Percentiles rank a stretch among this genome's conserved stretches.
These are phyloP conservation scores for Aproaerema taeniolella DNA, from an alignment of 2,888 invertebrate genomes.

Conservation along the genomic window DNA sequence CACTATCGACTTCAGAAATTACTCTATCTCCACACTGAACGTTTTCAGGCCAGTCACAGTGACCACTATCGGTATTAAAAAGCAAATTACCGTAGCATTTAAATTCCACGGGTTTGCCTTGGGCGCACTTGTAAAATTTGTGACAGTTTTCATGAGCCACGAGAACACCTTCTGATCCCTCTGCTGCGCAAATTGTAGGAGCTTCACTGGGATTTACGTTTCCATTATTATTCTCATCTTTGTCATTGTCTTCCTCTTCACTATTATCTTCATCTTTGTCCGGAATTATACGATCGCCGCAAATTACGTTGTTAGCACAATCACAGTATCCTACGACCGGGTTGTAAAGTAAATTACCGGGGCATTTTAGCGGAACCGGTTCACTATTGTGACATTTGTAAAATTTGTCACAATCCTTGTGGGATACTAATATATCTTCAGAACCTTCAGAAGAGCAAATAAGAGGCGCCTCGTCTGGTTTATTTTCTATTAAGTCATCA, in stretches of 20 bases:
- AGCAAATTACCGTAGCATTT: slow-evolving; percentile 28
- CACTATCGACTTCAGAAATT: slow-evolving; percentile 3
- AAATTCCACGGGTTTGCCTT: slow-evolving; percentile 27
- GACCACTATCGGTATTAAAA: slow-evolving; percentile 29
- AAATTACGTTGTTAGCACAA: slow-evolving; percentile 30
- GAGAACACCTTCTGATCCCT: slow-evolving; percentile 30
- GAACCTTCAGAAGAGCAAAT: slow-evolving; percentile 25
- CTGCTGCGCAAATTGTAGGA: slow-evolving; percentile 28
- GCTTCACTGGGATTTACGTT: slow-evolving; percentile 29
- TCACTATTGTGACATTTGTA: slow-evolving; percentile 30
- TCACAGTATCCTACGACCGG: slow-evolving; percentile 24
- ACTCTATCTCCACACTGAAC: slow-evolving; percentile 34
- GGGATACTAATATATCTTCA: slow-evolving; percentile 28
- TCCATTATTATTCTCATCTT: slow-evolving; percentile 15
- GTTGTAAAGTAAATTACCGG: slow-evolving; percentile 26
- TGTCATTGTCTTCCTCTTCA: not conserved
- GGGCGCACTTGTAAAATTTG: slow-evolving; percentile 34
- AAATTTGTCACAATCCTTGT: slow-evolving; percentile 37
- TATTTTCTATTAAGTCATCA: no score
- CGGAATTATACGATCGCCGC: not conserved
- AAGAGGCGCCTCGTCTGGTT: slow-evolving; percentile 17
- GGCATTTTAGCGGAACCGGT: slow-evolving; percentile 26
- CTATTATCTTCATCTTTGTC: not conserved
- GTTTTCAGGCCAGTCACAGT: slow-evolving; percentile 38
- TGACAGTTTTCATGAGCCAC: slow-evolving; percentile 37